Evolutionary conservation across 2,113 vertebrate species (phyloP).

Genomic region (Corythornis cristatus): DNA sequence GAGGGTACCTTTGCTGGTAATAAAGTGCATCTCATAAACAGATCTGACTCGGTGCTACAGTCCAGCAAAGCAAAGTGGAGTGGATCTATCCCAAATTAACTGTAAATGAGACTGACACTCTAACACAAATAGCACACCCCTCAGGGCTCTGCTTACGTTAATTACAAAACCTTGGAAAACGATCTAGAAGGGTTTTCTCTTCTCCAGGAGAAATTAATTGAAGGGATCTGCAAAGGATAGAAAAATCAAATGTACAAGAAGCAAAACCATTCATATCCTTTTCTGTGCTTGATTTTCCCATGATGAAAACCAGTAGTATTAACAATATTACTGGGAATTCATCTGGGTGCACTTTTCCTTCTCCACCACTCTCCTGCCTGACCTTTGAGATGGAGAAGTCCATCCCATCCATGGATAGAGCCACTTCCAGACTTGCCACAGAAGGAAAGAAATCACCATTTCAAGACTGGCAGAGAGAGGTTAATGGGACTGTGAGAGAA

Average conservation of each 20-base stretch:
- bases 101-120: conserved; percentile 14
- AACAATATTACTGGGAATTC: background rate
- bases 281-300: background rate
- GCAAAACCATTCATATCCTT: background rate
- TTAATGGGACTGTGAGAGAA: rapidly evolving
- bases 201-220: background rate
- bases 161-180: background rate
- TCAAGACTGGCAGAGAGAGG: rapidly evolving
- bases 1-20: background rate
- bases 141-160: background rate
- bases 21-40: conserved; percentile 15
- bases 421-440: background rate
- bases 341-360: background rate
- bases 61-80: conserved; percentile 14
- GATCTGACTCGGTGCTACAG: background rate
- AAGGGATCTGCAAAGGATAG: background rate
- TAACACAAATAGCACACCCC: background rate
- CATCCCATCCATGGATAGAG: background rate
- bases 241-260: background rate
- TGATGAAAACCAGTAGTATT: background rate
- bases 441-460: background rate
- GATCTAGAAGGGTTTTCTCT: background rate
- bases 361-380: background rate
- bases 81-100: background rate
- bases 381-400: background rate